Evolutionary conservation across 2,113 vertebrate genomes (phyloP).

Genomic region (Sialia sialis): DNA sequence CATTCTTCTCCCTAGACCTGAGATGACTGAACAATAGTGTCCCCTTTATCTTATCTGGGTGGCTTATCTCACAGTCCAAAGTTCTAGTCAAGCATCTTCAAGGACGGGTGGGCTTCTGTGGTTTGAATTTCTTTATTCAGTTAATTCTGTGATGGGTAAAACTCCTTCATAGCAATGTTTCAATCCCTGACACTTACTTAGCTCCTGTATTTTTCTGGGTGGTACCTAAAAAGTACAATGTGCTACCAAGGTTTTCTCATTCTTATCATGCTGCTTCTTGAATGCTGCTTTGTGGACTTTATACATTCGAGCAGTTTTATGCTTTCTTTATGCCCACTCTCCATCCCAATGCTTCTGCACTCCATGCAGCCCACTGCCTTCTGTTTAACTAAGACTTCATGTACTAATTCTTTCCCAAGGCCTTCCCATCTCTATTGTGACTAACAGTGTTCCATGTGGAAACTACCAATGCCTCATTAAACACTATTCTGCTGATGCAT

Average conservation of each 20-base stretch:
- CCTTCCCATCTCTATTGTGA: neutral
- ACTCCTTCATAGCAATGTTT: neutral
- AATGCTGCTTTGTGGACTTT: neutral
- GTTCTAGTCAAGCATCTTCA: neutral
- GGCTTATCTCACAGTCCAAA: neutral
- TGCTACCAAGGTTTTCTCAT: neutral
- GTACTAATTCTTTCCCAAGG: neutral
- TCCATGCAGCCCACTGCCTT: neutral
- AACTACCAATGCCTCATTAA: neutral
- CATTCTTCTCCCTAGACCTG: neutral
- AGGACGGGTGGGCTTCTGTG: neutral
- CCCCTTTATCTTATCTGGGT: neutral
- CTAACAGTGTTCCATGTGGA: neutral
- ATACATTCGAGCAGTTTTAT: accelerated
- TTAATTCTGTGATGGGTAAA: neutral
- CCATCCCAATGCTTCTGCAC: neutral
- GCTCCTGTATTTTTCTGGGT: neutral
- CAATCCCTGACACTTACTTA: neutral
- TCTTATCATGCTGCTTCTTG: neutral
- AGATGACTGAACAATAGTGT: neutral
- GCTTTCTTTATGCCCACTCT: neutral
- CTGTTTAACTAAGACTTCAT: neutral
- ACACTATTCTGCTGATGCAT: neutral
- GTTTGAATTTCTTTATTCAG: neutral
- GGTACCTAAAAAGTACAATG: neutral